Conservation (phyloP, 2,113 vertebrate genomes). For the Rhinoptilus africanus region DNA sequence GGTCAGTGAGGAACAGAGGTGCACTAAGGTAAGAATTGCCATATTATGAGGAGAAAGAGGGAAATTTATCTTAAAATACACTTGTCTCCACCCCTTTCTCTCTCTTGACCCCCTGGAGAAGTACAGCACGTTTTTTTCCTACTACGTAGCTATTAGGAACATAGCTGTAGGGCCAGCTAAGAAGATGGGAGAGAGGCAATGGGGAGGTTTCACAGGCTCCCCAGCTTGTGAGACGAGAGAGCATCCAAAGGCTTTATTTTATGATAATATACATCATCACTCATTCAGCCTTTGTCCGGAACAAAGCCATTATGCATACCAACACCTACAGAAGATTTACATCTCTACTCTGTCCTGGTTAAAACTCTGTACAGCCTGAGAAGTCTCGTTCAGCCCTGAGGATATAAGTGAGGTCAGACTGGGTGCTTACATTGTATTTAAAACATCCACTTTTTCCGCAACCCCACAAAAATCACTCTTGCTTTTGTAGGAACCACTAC, state of each 20-base stretch:
- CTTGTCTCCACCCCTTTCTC: neutral
- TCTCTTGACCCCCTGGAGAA: neutral
- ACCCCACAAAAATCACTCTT: neutral
- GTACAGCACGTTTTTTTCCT: neutral
- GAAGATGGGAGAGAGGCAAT: neutral
- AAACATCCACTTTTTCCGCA: neutral
- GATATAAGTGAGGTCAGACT: neutral
- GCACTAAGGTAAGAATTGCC: neutral
- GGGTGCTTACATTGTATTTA: neutral
- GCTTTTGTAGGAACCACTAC: neutral
- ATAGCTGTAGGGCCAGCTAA: neutral
- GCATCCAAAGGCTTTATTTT: neutral
- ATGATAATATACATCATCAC: neutral
- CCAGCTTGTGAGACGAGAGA: neutral
- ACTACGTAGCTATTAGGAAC: neutral
- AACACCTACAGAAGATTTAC: neutral
- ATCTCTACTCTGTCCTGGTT: neutral
- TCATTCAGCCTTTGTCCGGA: neutral
- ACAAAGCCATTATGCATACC: neutral
- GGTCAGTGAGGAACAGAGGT: constrained; percentile 9
- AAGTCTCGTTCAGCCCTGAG: neutral
- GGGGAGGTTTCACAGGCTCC: neutral
- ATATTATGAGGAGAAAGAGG: neutral
- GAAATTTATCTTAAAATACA: neutral
- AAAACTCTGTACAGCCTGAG: neutral